A percentile compares a stretch with the other conserved stretches of the same genome.
Conservation (phyloP, 1,140 invertebrate species). For the Eubasilissa regina region DNA sequence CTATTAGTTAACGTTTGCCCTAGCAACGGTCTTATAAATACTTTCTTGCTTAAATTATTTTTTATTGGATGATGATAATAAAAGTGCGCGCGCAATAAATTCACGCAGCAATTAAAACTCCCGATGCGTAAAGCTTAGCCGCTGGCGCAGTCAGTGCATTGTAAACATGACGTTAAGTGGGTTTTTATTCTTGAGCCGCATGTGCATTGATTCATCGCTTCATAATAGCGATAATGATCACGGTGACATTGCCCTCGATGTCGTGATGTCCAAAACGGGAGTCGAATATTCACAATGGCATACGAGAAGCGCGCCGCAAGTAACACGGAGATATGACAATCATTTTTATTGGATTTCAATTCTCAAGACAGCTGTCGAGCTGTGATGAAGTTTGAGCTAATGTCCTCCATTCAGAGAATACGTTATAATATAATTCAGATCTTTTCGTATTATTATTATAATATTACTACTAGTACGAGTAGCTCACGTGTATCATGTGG, state of each 20-base stretch:
- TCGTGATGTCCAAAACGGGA: constrained; percentile 17
- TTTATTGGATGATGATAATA: constrained; percentile 26
- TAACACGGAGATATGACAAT: constrained; percentile 11
- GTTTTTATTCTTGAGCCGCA: not conserved
- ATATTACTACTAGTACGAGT: no score
- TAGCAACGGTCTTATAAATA: no score
- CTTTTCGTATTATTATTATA: no score
- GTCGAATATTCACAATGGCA: not conserved
- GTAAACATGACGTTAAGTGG: constrained; percentile 22
- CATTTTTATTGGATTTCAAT: no score
- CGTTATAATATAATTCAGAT: no score
- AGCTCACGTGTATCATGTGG: no score
- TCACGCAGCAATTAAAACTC: constrained; percentile 47
- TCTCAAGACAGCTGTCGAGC: no score
- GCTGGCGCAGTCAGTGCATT: constrained; percentile 32
- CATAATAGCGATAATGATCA: constrained; percentile 24
- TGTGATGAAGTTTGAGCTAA: no score
- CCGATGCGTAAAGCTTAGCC: constrained; percentile 40
- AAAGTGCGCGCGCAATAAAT: constrained; percentile 45
- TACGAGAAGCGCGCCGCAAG: not conserved
- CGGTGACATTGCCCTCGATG: constrained; percentile 21
- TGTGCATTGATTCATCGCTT: constrained; percentile 30
- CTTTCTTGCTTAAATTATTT: constrained; percentile 1
- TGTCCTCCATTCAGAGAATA: no score
- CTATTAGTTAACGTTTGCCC: no score